Evolutionary conservation across 2,888 invertebrate genomes (phyloP).

Genomic region (Axea sp.): DNA sequence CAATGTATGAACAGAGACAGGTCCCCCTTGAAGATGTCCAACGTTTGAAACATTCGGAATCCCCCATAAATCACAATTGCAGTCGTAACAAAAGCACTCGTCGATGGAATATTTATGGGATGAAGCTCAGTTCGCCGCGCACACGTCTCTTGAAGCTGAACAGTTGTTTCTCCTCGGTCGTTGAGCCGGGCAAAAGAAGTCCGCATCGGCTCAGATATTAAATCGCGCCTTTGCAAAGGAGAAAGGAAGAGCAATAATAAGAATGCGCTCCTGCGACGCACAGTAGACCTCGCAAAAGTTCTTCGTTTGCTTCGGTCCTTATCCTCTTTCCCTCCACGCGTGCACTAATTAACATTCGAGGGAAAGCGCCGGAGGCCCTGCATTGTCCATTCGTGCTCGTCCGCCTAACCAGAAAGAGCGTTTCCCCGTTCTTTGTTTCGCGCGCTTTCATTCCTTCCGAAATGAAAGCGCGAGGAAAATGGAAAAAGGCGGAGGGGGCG

Average conservation of each 20-base stretch:
- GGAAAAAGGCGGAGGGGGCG: slow-evolving; percentile 25
- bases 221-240: slow-evolving; percentile 36
- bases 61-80: no score
- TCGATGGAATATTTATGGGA: no score
- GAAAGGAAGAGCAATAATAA: slow-evolving; percentile 27
- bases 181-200: slow-evolving; percentile 29
- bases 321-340: slow-evolving; percentile 13
- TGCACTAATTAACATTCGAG: slow-evolving; percentile 58
- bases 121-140: no score
- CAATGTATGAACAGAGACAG: no score
- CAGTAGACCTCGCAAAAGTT: slow-evolving; percentile 39
- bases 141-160: slow-evolving; percentile 19
- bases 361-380: slow-evolving; percentile 39
- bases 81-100: no score
- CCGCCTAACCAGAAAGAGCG: slow-evolving; percentile 33
- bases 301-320: slow-evolving; percentile 31
- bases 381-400: slow-evolving; percentile 52
- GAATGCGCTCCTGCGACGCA: slow-evolving; percentile 32
- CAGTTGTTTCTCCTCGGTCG: slow-evolving; percentile 50
- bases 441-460: slow-evolving; percentile 38
- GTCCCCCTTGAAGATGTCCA: no score
- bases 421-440: slow-evolving; percentile 35
- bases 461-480: no score
- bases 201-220: slow-evolving; percentile 41
- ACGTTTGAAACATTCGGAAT: no score